Conservation (phyloP, 2,888 invertebrate genomes). For the Halictus ligatus region DNA sequence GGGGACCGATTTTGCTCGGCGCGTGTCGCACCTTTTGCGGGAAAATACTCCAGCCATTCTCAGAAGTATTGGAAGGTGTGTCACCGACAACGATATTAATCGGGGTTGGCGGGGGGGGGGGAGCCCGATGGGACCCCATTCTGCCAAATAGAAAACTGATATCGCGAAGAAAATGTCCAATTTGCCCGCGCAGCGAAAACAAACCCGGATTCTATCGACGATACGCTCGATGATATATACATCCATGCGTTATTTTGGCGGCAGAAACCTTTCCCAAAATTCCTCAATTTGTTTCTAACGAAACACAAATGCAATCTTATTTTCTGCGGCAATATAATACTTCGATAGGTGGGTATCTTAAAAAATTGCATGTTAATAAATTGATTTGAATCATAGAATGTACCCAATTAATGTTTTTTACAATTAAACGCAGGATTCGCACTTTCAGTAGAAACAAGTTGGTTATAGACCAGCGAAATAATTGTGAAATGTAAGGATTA, state of each 20-base stretch:
- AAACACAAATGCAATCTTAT: neutral
- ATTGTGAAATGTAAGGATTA: too few relatives aligned
- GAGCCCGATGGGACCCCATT: neutral
- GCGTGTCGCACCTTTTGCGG: neutral
- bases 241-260: neutral
- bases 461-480: too few relatives aligned
- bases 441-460: too few relatives aligned
- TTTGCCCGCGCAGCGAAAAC: neutral
- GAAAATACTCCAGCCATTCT: neutral
- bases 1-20: constrained; percentile 12
- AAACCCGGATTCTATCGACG: neutral
- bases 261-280: neutral
- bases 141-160: constrained; percentile 4
- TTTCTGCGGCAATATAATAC: too few relatives aligned
- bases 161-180: neutral
- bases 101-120: neutral
- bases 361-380: too few relatives aligned
- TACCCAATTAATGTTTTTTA: too few relatives aligned
- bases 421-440: too few relatives aligned
- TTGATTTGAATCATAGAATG: too few relatives aligned
- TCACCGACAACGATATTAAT: neutral
- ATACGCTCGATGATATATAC: neutral
- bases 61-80: neutral
- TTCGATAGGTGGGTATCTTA: too few relatives aligned
- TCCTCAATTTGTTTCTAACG: neutral